Base-by-base conservation (phyloP, 1,140 invertebrate species). In the Brachionus sp. region DNA sequence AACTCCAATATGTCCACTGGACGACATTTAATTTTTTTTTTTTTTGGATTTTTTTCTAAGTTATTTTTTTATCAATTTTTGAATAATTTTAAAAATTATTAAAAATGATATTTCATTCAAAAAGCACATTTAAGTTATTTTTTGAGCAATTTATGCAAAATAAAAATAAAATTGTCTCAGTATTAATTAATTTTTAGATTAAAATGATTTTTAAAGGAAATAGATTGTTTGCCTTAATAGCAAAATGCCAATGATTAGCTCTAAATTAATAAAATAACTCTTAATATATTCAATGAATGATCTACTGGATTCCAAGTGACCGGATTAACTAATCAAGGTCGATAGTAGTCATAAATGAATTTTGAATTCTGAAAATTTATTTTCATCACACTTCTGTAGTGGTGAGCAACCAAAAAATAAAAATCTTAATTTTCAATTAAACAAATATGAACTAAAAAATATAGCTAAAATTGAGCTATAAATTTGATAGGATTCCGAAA, bases 381-480 rank as follows among this genome's bases (percentile, higher is more conserved):
- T 66, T 66, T 37, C 12, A 66, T 66, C 64, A 66, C 64, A 66
- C 64, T 66, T 37, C 13, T 66, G 25, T 66, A 33, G 13, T 39
- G 16, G 33, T 39, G 35, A 70, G 35, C 66, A 70, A 70, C 33
- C 16, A 70, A 70, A 19, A 29, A 39, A 70, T 70, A 70, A 33
- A 70, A 70, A 70, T 70, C 66, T 37, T 39, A 19, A 70, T 37
- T 70, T 70, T 70, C 37, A 66, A 33, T 70, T 70, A 70, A 70
- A 70, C 66, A 70, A 70, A 70, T 70, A 57, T 57, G 50, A 57
- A 57, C 50, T 57, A 57, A 57, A 57, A 57, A 57, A 19, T 46
- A 57, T 9, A 57, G 50, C 19, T 57, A 19, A 57, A 57, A 57
- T 23, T 57, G 50, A 70, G 66, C n/a, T 19, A 9, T 39, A 70